phyloP scores from a whole-genome alignment of 2,113 vertebrate species.

The Dipodomys spectabilis region DNA sequence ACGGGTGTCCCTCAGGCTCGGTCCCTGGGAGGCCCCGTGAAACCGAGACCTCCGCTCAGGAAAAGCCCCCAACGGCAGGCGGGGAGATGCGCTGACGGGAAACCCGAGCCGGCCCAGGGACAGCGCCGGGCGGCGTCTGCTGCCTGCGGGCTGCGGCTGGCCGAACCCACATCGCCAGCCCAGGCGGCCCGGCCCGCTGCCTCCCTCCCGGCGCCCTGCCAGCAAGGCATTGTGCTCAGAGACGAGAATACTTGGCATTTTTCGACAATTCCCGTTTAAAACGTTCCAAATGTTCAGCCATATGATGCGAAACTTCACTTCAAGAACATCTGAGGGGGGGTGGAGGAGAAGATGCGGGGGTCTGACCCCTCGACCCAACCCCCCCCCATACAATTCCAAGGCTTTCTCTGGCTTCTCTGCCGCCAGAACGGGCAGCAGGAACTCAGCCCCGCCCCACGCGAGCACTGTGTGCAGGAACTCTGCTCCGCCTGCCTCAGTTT shows the following conservation, averaged over 20 bases:
- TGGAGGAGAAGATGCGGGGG: slow-evolving; percentile 39
- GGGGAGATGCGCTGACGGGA: neutral
- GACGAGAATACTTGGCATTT: slow-evolving; percentile 79
- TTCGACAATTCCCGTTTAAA: slow-evolving; percentile 79
- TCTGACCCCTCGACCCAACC: slow-evolving; percentile 49
- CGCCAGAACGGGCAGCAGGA: too few species aligned
- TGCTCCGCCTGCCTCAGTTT: accelerated
- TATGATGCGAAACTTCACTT: slow-evolving; percentile 72
- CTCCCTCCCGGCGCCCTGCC: slow-evolving; percentile 61
- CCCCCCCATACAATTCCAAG: slow-evolving; percentile 34
- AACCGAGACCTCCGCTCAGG: neutral
- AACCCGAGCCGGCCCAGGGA: neutral
- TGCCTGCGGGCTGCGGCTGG: too few species aligned
- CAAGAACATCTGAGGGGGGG: slow-evolving; percentile 61
- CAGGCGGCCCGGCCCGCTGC: neutral
- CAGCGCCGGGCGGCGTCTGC: neutral
- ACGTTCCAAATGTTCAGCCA: slow-evolving; percentile 81
- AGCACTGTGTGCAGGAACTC: too few species aligned
- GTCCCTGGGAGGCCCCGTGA: neutral
- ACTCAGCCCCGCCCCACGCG: neutral
- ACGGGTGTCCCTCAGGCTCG: neutral
- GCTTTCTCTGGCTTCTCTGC: neutral
- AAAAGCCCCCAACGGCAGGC: neutral
- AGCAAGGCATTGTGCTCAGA: slow-evolving; percentile 77
- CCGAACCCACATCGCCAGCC: too few species aligned